Evolutionary conservation across 2,888 invertebrate genomes (phyloP).

Genomic region (Venusia cambrica): DNA sequence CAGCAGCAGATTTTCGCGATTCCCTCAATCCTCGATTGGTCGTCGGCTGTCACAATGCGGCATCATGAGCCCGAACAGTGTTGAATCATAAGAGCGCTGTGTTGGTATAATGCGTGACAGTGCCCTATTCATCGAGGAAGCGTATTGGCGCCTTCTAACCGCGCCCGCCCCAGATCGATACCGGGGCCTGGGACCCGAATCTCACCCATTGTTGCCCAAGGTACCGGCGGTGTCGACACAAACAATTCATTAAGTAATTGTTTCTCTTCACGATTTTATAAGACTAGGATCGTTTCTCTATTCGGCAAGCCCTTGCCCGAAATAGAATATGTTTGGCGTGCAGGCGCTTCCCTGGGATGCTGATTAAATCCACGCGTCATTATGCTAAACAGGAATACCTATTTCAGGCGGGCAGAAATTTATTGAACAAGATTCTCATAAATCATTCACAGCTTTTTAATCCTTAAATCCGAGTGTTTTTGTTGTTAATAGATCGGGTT

Average conservation of each 20-base stretch:
- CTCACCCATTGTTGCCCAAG: conserved; percentile 6
- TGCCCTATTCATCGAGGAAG: conserved; percentile 27
- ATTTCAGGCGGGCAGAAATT: conserved; percentile 17
- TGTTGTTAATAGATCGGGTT: conserved; percentile 11
- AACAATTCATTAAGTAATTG: conserved; percentile 29
- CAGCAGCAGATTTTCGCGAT: conserved; percentile 16
- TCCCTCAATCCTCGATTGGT: conserved; percentile 25
- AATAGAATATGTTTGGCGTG: conserved; percentile 27
- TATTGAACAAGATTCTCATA: conserved; percentile 17
- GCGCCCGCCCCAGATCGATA: conserved; percentile 27
- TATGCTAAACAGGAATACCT: conserved; percentile 24
- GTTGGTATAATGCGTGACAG: conserved; percentile 30
- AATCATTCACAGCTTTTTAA: conserved; percentile 17
- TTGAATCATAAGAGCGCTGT: conserved; percentile 18
- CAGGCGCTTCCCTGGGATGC: conserved; percentile 25
- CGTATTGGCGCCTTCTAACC: conserved; percentile 25
- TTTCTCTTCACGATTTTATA: conserved; percentile 18
- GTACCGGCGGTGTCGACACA: conserved; percentile 17
- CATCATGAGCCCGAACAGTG: conserved; percentile 11
- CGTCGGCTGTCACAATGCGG: conserved; percentile 19
- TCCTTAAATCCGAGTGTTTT: conserved; percentile 8
- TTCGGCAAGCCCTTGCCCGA: conserved; percentile 23
- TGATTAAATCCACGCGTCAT: conserved; percentile 19
- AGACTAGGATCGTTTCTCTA: conserved; percentile 10
- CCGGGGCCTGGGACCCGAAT: conserved; percentile 9